These are phyloP conservation scores for Onychorhynchus coronatus DNA, from an alignment of 2,113 vertebrate species.

Conservation along the genomic window DNA sequence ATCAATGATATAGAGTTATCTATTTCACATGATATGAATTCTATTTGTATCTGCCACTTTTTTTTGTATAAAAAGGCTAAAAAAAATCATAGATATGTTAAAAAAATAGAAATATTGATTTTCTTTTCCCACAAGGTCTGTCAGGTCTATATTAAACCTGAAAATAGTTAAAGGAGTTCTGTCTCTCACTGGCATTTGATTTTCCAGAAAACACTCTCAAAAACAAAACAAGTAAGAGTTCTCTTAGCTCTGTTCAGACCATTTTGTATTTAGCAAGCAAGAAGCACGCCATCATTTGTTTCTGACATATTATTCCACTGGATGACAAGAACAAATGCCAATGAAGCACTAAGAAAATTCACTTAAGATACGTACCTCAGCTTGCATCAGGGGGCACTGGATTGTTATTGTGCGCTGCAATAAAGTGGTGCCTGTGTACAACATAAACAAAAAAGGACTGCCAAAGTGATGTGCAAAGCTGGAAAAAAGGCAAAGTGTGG, in stretches of 20 bases:
- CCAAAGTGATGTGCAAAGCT: background rate
- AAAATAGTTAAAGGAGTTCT: background rate
- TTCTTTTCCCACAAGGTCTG: background rate
- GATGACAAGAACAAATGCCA: background rate
- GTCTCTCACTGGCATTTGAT: background rate
- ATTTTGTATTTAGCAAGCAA: conserved; percentile 16
- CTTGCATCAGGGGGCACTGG: background rate
- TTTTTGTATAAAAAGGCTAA: background rate
- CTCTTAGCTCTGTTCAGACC: background rate
- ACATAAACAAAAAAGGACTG: background rate
- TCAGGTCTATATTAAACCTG: background rate
- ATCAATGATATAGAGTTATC: background rate
- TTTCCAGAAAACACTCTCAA: background rate
- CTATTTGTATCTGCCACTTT: background rate
- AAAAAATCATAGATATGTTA: background rate
- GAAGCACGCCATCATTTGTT: conserved; percentile 1
- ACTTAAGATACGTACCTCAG: background rate
- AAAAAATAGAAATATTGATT: background rate
- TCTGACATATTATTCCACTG: conserved; percentile 13
- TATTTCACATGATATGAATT: background rate
- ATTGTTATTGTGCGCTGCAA: background rate
- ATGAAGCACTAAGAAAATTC: background rate
- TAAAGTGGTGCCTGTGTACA: background rate
- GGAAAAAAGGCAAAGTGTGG: background rate
- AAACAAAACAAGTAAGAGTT: background rate